Base-by-base conservation (phyloP, 2,113 vertebrate genomes). In the Sminthopsis crassicaudata region DNA sequence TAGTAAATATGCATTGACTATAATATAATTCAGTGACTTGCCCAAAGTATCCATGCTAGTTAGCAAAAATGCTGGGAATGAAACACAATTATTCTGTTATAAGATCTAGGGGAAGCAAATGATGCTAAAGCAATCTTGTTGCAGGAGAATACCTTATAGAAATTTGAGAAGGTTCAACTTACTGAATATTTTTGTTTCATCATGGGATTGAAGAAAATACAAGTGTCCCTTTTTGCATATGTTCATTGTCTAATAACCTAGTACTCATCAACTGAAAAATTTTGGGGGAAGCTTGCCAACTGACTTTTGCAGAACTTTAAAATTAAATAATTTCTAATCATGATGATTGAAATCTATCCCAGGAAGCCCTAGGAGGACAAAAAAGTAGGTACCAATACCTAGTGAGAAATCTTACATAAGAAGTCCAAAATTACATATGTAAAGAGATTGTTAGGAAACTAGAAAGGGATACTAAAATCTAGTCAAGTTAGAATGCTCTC, bases 301-400 rank as follows among this genome's bases (percentile, higher is more conserved):
- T 96, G 94, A 53, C 53, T 96, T 95, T 94, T 84, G 60, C 24
- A 16, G 1, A 51, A 54, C 24, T 94, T 95, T 93, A 94, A 95
- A 95, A 94, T 12, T n/a, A 91, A 96, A 91, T 96, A 96, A 96
- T 93, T 23, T 2, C 36, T 96, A 97, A 97, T 54, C 95, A 93
- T 90, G 94, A 96, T 89, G 48, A 95, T 90, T 94, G 89, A 97
- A 95, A 96, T 27, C 57, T 95, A 84, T 90, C 94, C 57, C 25
- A 93, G 89, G 36, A 93, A 84, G 14, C 25, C 52, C 55, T 51
- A 92, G 11, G 57, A 92, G 53, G 57, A 95, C 1, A 89, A 36
- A 89, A 27, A 52, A 92, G 89, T 52, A 48, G 25, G 27, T 36
- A 36, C 10, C 93, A 92, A 25, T 26, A 23, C 51, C 67, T 42